Conservation (phyloP, 2,888 invertebrate species). For the Choristoneura rosaceana region DNA sequence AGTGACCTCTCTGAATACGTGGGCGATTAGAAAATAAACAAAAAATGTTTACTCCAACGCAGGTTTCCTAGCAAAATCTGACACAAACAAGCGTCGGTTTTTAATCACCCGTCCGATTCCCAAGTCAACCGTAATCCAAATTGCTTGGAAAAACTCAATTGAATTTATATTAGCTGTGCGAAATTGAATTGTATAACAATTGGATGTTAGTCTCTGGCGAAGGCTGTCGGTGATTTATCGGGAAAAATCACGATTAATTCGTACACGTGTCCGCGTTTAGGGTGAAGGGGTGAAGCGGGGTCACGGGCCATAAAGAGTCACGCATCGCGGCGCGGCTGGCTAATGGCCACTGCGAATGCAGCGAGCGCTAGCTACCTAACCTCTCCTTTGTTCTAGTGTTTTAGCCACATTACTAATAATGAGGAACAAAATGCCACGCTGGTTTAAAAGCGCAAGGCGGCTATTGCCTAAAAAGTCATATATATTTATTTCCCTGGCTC, state of each 20-base stretch:
- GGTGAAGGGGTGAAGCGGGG: conserved; percentile 71
- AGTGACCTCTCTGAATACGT: no score
- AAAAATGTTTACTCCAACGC: neutral
- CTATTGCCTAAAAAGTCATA: no score
- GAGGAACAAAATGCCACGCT: no score
- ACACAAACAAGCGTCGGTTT: conserved; percentile 13
- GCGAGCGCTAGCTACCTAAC: conserved; percentile 2
- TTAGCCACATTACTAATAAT: no score
- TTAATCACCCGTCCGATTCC: conserved; percentile 35
- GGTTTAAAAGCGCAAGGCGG: no score
- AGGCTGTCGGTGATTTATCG: conserved; percentile 54
- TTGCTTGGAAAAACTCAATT: conserved; percentile 51
- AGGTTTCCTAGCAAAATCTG: neutral
- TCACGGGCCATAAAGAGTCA: conserved; percentile 64
- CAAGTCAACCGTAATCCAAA: conserved; percentile 44
- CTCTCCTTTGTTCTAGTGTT: conserved; percentile 5
- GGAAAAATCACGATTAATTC: conserved; percentile 80
- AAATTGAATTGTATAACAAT: conserved; percentile 66
- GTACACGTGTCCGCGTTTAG: conserved; percentile 82
- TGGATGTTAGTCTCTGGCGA: conserved; percentile 58
- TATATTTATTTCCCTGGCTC: no score
- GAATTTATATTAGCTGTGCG: conserved; percentile 48
- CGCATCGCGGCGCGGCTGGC: conserved; percentile 69
- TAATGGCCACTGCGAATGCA: conserved; percentile 63
- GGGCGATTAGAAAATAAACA: neutral